These are phyloP conservation scores for Myanophis thanlyinensis DNA, from an alignment of 2,113 vertebrate genomes.

Conservation along the genomic window DNA sequence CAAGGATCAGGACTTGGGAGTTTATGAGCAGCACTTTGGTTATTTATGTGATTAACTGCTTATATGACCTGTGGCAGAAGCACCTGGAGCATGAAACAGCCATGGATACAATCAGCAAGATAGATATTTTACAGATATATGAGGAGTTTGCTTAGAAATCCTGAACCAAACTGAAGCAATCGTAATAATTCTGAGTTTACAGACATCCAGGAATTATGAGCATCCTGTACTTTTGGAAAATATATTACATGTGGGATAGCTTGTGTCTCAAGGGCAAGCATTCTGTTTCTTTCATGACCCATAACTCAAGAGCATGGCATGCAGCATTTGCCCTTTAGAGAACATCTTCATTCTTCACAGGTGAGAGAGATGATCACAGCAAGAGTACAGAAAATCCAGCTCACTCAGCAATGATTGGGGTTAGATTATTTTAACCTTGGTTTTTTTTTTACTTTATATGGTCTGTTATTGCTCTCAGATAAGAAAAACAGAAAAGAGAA, in stretches of 20 bases:
- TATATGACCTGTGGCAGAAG: constrained; percentile 38
- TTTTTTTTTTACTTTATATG: constrained; percentile 45
- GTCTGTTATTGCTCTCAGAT: constrained; percentile 43
- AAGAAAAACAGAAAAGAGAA: constrained; percentile 1
- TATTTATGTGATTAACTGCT: constrained; percentile 32
- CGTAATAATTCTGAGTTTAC: constrained; percentile 65
- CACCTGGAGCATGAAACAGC: neutral
- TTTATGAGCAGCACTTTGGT: constrained; percentile 2
- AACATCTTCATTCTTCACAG: constrained; percentile 63
- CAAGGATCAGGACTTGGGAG: neutral
- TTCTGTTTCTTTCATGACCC: constrained; percentile 60
- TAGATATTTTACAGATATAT: constrained; percentile 20
- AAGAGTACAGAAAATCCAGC: constrained; percentile 41
- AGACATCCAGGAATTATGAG: constrained; percentile 67
- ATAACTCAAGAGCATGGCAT: constrained; percentile 62
- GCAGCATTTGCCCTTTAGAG: constrained; percentile 38
- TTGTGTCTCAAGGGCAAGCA: constrained; percentile 66
- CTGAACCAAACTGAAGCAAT: constrained; percentile 35
- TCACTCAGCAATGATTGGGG: constrained; percentile 58
- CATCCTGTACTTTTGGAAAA: constrained; percentile 66
- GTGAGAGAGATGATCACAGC: constrained; percentile 17
- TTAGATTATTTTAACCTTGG: constrained; percentile 59
- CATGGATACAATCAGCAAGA: neutral
- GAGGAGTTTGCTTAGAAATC: constrained; percentile 48
- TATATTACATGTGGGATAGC: constrained; percentile 63